phyloP scores from a whole-genome alignment of 1,140 invertebrate genomes.

The Rhizoglyphus robini region DNA sequence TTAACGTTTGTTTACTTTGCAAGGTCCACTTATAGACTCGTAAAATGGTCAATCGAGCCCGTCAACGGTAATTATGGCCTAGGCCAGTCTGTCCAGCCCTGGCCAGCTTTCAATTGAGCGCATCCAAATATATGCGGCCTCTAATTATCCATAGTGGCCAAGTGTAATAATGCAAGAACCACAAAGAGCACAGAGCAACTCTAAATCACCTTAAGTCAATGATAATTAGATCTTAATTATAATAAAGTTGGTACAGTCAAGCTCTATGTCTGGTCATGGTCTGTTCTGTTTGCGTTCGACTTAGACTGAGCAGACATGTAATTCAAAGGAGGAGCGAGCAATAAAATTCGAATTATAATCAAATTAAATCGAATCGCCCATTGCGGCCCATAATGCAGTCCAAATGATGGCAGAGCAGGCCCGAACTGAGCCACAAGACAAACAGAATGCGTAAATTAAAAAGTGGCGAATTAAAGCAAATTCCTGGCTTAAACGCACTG shows the following conservation, averaged over 20 bases:
- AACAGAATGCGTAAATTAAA: no score
- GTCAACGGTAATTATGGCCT: not conserved
- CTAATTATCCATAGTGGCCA: not conserved
- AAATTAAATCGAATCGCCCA: not conserved
- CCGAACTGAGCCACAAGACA: no score
- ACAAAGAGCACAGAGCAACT: not conserved
- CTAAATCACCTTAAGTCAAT: slow-evolving; percentile 5
- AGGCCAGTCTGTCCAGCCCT: not conserved
- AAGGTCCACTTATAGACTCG: no score
- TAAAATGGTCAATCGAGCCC: no score
- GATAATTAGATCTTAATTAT: not conserved
- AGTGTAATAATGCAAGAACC: not conserved
- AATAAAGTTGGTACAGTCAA: not conserved
- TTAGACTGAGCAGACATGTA: no score
- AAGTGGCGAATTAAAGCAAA: no score
- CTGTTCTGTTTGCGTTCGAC: not conserved
- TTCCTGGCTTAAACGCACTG: no score
- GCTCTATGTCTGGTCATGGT: not conserved
- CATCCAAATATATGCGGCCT: not conserved
- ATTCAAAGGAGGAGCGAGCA: not conserved
- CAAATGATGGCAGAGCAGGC: no score
- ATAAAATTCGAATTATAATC: slow-evolving; percentile 14
- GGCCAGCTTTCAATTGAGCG: not conserved
- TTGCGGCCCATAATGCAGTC: not conserved
- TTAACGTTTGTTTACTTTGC: no score